Conservation (phyloP, 2,888 invertebrate genomes). For the Cephus nigrinus region DNA sequence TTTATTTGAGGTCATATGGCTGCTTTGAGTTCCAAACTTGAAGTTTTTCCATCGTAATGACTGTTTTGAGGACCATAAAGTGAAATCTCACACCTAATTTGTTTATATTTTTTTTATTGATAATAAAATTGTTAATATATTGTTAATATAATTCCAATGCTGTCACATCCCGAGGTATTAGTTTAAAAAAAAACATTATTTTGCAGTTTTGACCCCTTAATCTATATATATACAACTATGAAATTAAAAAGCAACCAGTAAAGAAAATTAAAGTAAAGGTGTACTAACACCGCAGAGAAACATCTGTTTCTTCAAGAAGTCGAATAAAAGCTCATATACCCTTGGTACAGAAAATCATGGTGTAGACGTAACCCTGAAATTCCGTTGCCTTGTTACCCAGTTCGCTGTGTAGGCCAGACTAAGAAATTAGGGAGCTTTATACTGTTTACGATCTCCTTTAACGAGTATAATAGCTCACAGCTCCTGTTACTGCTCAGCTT, state of each 20-base stretch:
- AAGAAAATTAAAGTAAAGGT: background rate
- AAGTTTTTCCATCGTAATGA: no score
- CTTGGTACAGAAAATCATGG: background rate
- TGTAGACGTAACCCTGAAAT: background rate
- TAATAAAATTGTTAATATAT: no score
- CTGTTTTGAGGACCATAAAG: no score
- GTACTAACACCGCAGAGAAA: background rate
- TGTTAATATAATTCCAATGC: no score
- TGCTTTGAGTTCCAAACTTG: no score
- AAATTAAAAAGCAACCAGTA: background rate
- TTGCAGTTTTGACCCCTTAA: no score
- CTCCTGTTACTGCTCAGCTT: constrained; percentile 2
- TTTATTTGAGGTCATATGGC: no score
- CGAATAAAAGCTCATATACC: background rate
- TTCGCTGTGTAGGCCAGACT: constrained; percentile 30
- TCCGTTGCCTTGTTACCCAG: background rate
- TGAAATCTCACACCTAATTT: no score
- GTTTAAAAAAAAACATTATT: no score
- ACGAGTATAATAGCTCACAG: constrained; percentile 24
- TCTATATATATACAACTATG: background rate
- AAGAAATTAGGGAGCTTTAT: constrained; percentile 36
- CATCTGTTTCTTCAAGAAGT: background rate
- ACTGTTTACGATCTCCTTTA: constrained; percentile 33
- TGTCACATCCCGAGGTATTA: no score
- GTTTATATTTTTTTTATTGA: no score